Conservation (phyloP, 2,113 vertebrate genomes). For the Sinocyclocheilus anophthalmus region DNA sequence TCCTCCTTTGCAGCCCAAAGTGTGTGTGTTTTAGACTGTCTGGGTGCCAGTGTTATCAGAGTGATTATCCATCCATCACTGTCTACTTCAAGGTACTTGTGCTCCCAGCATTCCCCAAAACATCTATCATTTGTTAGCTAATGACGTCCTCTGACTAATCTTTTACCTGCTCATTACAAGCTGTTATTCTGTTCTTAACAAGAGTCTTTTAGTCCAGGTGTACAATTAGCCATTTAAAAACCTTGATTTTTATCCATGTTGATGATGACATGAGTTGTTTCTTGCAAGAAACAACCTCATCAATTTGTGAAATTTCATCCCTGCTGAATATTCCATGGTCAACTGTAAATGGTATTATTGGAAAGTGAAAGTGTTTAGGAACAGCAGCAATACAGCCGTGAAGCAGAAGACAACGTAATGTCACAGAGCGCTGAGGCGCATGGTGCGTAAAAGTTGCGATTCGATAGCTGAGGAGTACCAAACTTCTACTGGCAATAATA, state of each 20-base stretch:
- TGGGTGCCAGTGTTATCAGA: neutral
- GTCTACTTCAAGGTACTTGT: slow-evolving; percentile 16
- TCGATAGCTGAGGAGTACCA: neutral
- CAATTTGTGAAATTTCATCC: neutral
- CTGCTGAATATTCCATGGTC: neutral
- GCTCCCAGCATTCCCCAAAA: slow-evolving; percentile 3
- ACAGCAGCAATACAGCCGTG: neutral
- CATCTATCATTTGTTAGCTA: neutral
- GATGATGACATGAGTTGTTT: too few species aligned
- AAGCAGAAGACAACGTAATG: neutral
- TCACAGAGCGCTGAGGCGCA: neutral
- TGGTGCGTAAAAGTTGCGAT: neutral
- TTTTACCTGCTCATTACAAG: slow-evolving; percentile 20
- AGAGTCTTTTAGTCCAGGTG: neutral
- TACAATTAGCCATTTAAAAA: neutral
- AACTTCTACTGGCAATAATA: neutral
- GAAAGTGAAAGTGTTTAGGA: neutral
- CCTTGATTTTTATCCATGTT: neutral
- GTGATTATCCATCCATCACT: neutral
- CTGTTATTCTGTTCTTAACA: neutral
- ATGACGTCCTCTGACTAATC: neutral
- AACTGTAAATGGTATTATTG: neutral
- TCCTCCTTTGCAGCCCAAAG: neutral
- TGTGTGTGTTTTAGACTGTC: neutral
- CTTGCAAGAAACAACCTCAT: too few species aligned